Base-by-base conservation (phyloP, 2,113 vertebrate species). In the Cichladusa arquata region DNA sequence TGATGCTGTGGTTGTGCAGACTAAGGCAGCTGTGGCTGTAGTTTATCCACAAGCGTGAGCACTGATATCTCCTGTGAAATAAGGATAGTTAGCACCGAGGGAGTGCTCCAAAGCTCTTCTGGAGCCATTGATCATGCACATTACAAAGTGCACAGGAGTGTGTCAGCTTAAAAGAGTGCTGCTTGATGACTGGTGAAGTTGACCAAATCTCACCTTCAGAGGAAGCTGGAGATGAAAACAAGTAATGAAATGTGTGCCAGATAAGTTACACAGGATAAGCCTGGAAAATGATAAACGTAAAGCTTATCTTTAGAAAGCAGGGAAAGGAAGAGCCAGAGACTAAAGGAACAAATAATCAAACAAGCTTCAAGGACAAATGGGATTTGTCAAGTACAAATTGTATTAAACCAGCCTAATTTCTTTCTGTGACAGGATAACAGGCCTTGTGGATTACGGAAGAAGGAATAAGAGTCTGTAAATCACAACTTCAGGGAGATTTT, bases 371-470 rank as follows among this genome's bases (percentile, higher is more conserved):
- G 92, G 88, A 93, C 90, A 96, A 96, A 95, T 88, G 86, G 74
- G 79, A 96, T 95, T 93, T 94, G 90, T 96, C 92, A 93, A 92
- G 88, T 80, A 96, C 70, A 96, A 96, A 93, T 90, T 93, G 36
- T 85, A 86, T 93, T 93, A 94, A 93, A 80, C 44, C 66, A 82
- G 66, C 15, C 81, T 92, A 86, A 88, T 97, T 95, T 94, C 79
- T 58, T 90, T 92, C 67, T 92, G 17, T 88, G 88, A 93, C 74
- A 88, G 79, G 33, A 47, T 90, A 94, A 86, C n/a, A 80, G 74
- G 38, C 47, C 57, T 82, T 88, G 67, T 85, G 70, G 79, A 72
- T 85, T 93, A 88, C 50, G 42, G 34, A 77, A 92, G 62, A 72
- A 86, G 29, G 71, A 92, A 42, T 73, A 69, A 53, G 42, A 86